Evolutionary conservation across 2,113 vertebrate genomes (phyloP).

Genomic region (Cettia cetti): DNA sequence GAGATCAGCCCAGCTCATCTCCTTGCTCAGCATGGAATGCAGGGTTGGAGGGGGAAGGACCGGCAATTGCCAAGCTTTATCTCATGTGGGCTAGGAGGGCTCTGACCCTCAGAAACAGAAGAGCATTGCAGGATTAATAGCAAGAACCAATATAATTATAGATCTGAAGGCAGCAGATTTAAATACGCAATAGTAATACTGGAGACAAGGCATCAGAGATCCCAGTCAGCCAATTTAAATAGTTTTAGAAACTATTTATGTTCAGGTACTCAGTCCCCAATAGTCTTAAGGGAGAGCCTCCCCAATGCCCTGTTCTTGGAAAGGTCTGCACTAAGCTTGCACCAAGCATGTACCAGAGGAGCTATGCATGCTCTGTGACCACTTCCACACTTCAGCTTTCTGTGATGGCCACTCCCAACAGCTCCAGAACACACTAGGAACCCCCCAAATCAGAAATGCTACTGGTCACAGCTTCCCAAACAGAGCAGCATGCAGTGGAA

Average conservation of each 20-base stretch:
- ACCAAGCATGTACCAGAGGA: accelerated
- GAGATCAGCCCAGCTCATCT: neutral
- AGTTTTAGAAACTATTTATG: neutral
- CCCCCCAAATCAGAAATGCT: neutral
- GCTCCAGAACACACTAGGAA: neutral
- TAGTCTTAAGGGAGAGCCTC: neutral
- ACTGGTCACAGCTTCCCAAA: neutral
- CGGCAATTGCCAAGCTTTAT: neutral
- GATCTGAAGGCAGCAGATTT: neutral
- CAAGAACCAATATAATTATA: neutral
- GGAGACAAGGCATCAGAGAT: neutral
- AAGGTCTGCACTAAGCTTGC: neutral
- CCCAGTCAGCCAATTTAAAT: neutral
- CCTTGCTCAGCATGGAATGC: neutral
- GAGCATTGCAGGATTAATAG: neutral
- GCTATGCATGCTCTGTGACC: neutral
- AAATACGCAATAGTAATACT: neutral
- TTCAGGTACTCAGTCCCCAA: neutral
- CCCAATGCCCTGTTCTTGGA: neutral
- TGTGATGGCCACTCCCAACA: neutral
- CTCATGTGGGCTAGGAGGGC: neutral
- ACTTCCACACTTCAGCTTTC: neutral
- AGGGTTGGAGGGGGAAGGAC: neutral
- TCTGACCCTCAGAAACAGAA: neutral
- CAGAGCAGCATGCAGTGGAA: neutral